These are phyloP conservation scores for Luehdorfia chinensis DNA, from an alignment of 1,140 invertebrate species.

Conservation along the genomic window DNA sequence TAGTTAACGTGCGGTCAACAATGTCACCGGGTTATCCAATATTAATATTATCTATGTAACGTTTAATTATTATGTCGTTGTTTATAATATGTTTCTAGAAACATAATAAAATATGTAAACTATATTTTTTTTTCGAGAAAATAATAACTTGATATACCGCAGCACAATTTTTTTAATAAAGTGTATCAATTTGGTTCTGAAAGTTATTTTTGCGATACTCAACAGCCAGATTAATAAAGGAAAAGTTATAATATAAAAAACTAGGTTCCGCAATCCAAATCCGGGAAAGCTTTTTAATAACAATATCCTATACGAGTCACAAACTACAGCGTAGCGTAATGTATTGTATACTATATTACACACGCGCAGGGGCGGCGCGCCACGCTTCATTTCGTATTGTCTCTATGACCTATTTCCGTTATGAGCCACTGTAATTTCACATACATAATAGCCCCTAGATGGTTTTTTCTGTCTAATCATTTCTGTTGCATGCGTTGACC, in stretches of 20 bases:
- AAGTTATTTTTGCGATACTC: background rate
- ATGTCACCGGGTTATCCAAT: too few species aligned
- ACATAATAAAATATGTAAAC: too few species aligned
- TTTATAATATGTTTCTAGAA: too few species aligned
- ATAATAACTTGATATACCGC: too few species aligned
- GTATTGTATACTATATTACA: constrained; percentile 30
- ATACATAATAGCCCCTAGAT: background rate
- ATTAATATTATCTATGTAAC: too few species aligned
- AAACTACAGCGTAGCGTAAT: constrained; percentile 19
- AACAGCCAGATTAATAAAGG: background rate
- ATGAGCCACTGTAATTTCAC: constrained; percentile 8
- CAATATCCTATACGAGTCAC: background rate
- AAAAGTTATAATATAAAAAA: background rate
- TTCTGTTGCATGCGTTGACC: background rate
- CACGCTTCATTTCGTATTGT: constrained; percentile 43
- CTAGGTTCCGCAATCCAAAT: background rate
- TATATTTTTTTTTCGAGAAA: too few species aligned
- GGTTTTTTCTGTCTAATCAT: background rate
- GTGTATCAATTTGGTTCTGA: too few species aligned
- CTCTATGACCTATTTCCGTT: constrained; percentile 48
- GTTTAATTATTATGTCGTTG: too few species aligned
- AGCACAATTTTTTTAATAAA: too few species aligned
- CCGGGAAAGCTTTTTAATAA: constrained; percentile 1
- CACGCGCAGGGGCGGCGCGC: constrained; percentile 17
- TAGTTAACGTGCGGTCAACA: constrained; percentile 25